These are phyloP conservation scores for Orthosia gothica DNA, from an alignment of 2,888 invertebrate genomes.

Conservation along the genomic window DNA sequence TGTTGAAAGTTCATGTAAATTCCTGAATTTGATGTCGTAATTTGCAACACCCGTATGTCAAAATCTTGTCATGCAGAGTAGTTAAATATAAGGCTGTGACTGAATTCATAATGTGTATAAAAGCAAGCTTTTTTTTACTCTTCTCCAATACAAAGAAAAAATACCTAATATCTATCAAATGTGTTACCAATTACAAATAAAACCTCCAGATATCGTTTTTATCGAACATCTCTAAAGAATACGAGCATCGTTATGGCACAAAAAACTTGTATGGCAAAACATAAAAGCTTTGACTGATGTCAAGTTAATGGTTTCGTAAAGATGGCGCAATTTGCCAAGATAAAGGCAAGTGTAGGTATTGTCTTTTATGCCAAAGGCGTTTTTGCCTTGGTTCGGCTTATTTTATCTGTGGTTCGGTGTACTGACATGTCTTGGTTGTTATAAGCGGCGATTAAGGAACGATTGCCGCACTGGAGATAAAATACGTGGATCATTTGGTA, in stretches of 20 bases:
- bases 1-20: too few species aligned
- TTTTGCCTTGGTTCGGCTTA: slow-evolving; percentile 35
- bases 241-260: slow-evolving; percentile 57
- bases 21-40: too few species aligned
- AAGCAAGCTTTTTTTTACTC: too few species aligned
- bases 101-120: too few species aligned
- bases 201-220: slow-evolving; percentile 43
- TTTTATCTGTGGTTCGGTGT: slow-evolving; percentile 11
- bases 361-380: slow-evolving; percentile 65
- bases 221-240: slow-evolving; percentile 55
- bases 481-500: slow-evolving; percentile 8
- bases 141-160: not conserved
- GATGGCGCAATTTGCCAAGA: slow-evolving; percentile 74
- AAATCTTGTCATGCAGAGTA: too few species aligned
- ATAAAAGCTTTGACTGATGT: slow-evolving; percentile 78
- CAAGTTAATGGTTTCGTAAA: slow-evolving; percentile 75
- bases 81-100: too few species aligned
- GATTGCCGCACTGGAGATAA: slow-evolving; percentile 12
- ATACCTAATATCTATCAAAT: not conserved
- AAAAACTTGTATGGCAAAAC: slow-evolving; percentile 64
- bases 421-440: slow-evolving; percentile 36
- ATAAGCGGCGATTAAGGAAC: slow-evolving; percentile 24
- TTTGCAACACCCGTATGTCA: too few species aligned
- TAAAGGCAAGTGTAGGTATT: slow-evolving; percentile 72
- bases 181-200: slow-evolving; percentile 43